phyloP scores from a whole-genome alignment of 2,888 invertebrate genomes.

The Parnassius apollo region DNA sequence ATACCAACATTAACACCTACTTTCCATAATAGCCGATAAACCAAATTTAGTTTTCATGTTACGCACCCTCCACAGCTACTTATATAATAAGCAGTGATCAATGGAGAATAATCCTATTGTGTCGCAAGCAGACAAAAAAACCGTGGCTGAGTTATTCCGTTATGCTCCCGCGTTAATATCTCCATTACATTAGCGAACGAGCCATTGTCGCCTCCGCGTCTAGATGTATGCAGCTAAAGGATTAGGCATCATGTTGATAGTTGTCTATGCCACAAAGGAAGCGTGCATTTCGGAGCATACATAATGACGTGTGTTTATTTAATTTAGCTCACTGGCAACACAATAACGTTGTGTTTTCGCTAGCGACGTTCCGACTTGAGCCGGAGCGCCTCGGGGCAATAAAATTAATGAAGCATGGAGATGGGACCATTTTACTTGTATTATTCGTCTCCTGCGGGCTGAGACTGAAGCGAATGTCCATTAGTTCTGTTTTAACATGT shows the following conservation, averaged over 20 bases:
- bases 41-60: constrained; percentile 81
- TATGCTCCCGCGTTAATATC: constrained; percentile 77
- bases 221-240: constrained; percentile 51
- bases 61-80: constrained; percentile 75
- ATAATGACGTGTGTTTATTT: constrained; percentile 77
- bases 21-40: constrained; percentile 81
- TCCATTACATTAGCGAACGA: constrained; percentile 72
- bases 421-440: constrained; percentile 82
- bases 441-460: constrained; percentile 80
- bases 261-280: constrained; percentile 72
- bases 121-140: constrained; percentile 73
- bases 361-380: constrained; percentile 64
- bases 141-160: constrained; percentile 77
- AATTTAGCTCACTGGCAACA: constrained; percentile 76
- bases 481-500: constrained; percentile 82
- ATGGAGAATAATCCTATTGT: constrained; percentile 81
- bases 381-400: constrained; percentile 77
- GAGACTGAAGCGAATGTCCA: constrained; percentile 81
- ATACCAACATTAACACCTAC: constrained; percentile 78
- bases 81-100: constrained; percentile 81
- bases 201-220: constrained; percentile 48
- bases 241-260: constrained; percentile 74
- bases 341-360: constrained; percentile 77
- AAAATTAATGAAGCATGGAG: constrained; percentile 81
- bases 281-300: constrained; percentile 62